These are phyloP conservation scores for Caenorhabditis afra DNA, from an alignment of 2,888 invertebrate genomes.

Conservation along the genomic window DNA sequence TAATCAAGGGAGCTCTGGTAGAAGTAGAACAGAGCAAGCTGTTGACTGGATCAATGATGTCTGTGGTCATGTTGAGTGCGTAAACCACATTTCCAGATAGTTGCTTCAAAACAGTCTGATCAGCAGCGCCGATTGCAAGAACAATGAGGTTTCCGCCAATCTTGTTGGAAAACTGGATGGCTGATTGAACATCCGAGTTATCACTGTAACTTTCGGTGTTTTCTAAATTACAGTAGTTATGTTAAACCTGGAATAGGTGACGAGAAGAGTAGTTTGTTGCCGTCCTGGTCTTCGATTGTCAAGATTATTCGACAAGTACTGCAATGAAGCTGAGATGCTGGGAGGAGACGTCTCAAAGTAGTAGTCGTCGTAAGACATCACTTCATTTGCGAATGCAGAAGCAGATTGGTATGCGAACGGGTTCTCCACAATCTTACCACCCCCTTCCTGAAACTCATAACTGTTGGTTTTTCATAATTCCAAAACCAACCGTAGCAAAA, in stretches of 20 bases:
- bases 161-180: slow-evolving; percentile 25
- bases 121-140: slow-evolving; percentile 35
- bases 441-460: slow-evolving; percentile 20
- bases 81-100: slow-evolving; percentile 48
- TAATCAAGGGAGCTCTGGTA: slow-evolving; percentile 17
- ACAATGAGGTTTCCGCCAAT: slow-evolving; percentile 49
- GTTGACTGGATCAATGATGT: slow-evolving; percentile 29
- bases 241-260: slow-evolving; percentile 52
- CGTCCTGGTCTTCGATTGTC: slow-evolving; percentile 15
- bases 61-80: slow-evolving; percentile 30
- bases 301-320: slow-evolving; percentile 28
- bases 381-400: slow-evolving; percentile 45
- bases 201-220: neutral
- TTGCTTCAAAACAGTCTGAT: slow-evolving; percentile 33
- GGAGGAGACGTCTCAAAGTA: slow-evolving; percentile 40
- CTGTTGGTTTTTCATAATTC: too few species aligned
- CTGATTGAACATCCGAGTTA: slow-evolving; percentile 27
- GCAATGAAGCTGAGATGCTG: slow-evolving; percentile 21
- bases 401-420: slow-evolving; percentile 42
- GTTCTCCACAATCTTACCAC: slow-evolving; percentile 48
- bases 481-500: slow-evolving; percentile 31
- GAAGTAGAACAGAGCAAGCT: slow-evolving; percentile 26
- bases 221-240: neutral
- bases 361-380: slow-evolving; percentile 35
- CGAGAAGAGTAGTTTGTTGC: slow-evolving; percentile 25